These are phyloP conservation scores for Ecdyonurus torrentis DNA, from an alignment of 2,888 invertebrate species.

Conservation along the genomic window DNA sequence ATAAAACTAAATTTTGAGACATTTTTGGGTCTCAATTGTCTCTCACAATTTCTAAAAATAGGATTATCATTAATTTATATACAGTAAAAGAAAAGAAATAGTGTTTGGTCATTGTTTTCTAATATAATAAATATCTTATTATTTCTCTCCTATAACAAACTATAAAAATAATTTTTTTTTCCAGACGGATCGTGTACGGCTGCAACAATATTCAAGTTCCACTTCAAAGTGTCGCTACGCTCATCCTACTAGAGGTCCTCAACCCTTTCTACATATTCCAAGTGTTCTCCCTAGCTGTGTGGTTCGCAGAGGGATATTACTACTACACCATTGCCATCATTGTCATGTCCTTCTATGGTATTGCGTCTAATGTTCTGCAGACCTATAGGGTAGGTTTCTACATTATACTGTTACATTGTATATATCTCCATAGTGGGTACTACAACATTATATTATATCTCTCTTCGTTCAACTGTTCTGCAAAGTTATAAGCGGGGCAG, in stretches of 20 bases:
- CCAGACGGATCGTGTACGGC: constrained; percentile 64
- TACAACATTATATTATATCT: too few relatives aligned
- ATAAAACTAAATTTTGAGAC: too few relatives aligned
- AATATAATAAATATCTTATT: too few relatives aligned
- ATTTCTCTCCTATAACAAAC: too few relatives aligned
- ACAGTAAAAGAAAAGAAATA: too few relatives aligned
- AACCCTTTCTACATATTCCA: constrained; percentile 96
- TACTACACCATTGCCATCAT: constrained; percentile 84
- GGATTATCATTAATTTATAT: too few relatives aligned
- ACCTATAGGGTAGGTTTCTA: constrained; percentile 50
- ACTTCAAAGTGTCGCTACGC: constrained; percentile 48
- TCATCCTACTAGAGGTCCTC: constrained; percentile 65
- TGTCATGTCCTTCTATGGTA: constrained; percentile 66
- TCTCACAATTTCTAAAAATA: too few relatives aligned
- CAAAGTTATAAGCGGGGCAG: too few relatives aligned
- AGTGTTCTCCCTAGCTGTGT: constrained; percentile 72
- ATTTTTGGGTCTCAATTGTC: too few relatives aligned
- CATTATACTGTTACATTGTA: neutral
- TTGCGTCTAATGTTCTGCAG: constrained; percentile 64
- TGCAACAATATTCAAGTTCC: constrained; percentile 70
- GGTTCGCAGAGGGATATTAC: constrained; percentile 79
- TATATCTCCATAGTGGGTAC: too few relatives aligned
- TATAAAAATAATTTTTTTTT: constrained; percentile 17
- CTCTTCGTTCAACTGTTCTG: too few relatives aligned
- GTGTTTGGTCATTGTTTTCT: too few relatives aligned